Conservation (phyloP, 2,797 vertebrate species). For the Dallia pectoralis region DNA sequence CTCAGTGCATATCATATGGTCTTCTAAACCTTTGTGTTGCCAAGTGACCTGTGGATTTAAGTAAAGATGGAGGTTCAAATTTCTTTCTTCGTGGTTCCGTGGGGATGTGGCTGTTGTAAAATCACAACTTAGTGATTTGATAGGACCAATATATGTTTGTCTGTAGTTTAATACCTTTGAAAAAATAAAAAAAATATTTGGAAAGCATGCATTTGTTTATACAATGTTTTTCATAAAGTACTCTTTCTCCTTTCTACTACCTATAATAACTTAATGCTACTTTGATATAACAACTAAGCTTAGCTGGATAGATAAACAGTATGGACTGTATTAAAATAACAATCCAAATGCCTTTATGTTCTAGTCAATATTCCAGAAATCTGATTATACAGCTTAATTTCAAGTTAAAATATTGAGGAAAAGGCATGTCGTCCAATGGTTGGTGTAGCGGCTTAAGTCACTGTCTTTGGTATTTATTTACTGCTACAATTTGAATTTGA, state of each 20-base stretch:
- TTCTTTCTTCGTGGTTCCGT: constrained; percentile 11
- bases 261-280: not conserved
- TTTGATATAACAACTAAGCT: constrained; percentile 2
- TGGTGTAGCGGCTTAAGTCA: too few species aligned
- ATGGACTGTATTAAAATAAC: not conserved
- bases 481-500: too few species aligned
- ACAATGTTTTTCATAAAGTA: constrained; percentile 12
- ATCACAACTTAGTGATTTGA: constrained; percentile 21
- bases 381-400: too few species aligned
- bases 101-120: constrained; percentile 9
- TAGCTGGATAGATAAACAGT: not conserved
- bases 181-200: constrained; percentile 72
- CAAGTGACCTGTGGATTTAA: not conserved
- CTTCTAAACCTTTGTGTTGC: not conserved
- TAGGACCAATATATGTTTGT: constrained; percentile 54
- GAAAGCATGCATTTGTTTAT: constrained; percentile 36
- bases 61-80: not conserved
- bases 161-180: constrained; percentile 58
- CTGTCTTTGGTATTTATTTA: too few species aligned
- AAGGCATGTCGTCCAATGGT: too few species aligned
- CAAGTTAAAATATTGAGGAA: too few species aligned
- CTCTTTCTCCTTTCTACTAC: constrained; percentile 10
- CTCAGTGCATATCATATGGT: not conserved
- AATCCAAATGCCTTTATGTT: not conserved
- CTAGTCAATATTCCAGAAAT: too few species aligned